These are phyloP conservation scores for Anagrus nilaparvatae DNA, from an alignment of 1,140 invertebrate genomes.

Conservation along the genomic window DNA sequence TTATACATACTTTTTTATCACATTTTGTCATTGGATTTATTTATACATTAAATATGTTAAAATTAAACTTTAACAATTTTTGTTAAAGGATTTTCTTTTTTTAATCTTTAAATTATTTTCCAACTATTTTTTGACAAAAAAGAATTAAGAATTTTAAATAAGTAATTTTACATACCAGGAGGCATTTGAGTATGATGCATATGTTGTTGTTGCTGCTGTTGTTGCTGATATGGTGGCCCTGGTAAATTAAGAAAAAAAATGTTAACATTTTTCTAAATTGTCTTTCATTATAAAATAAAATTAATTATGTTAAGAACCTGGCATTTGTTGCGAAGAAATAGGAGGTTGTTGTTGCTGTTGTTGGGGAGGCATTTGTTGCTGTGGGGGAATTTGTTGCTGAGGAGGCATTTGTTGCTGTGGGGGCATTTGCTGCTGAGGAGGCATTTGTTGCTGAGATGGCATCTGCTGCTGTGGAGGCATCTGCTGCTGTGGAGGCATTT, in stretches of 20 bases:
- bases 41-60: too few species aligned
- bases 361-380: conserved; percentile 3
- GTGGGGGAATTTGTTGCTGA: conserved; percentile 4
- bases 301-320: conserved; percentile 2
- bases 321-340: conserved; percentile 9
- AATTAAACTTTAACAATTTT: too few species aligned
- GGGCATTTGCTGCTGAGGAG: conserved; percentile 13
- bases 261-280: not conserved
- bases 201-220: conserved; percentile 20
- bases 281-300: not conserved
- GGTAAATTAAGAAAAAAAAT: conserved; percentile 7
- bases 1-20: too few species aligned
- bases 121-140: too few species aligned
- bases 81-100: too few species aligned
- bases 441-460: conserved; percentile 14
- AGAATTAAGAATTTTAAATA: too few species aligned
- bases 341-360: conserved; percentile 17
- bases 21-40: too few species aligned
- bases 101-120: too few species aligned
- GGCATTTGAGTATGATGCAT: conserved; percentile 13
- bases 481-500: conserved; percentile 10
- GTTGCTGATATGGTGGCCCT: conserved; percentile 17
- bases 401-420: conserved; percentile 18
- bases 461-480: conserved; percentile 22
- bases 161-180: conserved; percentile 5